These are phyloP conservation scores for Serilophus lunatus DNA, from an alignment of 2,113 vertebrate genomes.

Conservation along the genomic window DNA sequence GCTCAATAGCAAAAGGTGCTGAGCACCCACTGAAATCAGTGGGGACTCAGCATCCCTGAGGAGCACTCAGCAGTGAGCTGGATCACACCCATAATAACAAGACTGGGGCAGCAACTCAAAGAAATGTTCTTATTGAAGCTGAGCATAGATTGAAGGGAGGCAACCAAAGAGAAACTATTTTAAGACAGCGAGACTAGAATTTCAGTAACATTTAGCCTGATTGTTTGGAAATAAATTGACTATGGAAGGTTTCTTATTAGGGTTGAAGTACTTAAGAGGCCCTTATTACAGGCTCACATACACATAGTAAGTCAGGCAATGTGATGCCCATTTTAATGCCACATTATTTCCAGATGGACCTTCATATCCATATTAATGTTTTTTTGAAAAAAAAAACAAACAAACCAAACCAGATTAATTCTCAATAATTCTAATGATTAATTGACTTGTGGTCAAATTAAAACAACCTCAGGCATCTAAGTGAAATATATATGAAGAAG, in stretches of 20 bases:
- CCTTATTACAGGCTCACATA: background rate
- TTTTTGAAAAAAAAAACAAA: background rate
- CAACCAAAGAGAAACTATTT: constrained; percentile 50
- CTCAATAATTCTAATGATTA: background rate
- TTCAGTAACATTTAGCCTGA: background rate
- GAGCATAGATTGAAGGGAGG: constrained; percentile 56
- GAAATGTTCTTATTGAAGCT: constrained; percentile 10
- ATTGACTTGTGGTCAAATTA: background rate
- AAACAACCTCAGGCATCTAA: background rate
- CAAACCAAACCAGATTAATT: no score
- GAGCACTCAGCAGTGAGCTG: background rate
- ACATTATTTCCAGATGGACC: background rate
- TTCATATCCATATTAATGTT: background rate
- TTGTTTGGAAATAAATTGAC: constrained; percentile 7
- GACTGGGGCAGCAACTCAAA: background rate
- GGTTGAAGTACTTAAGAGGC: background rate
- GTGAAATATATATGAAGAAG: background rate
- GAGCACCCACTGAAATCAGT: background rate
- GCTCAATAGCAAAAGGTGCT: background rate
- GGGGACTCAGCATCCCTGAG: background rate
- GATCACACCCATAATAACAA: background rate
- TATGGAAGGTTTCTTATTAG: background rate
- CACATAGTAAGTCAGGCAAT: background rate
- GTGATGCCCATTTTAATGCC: background rate
- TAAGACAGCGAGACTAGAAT: background rate